Base-by-base conservation (phyloP, 2,113 vertebrate genomes). In the Beaufortia kweichowensis region DNA sequence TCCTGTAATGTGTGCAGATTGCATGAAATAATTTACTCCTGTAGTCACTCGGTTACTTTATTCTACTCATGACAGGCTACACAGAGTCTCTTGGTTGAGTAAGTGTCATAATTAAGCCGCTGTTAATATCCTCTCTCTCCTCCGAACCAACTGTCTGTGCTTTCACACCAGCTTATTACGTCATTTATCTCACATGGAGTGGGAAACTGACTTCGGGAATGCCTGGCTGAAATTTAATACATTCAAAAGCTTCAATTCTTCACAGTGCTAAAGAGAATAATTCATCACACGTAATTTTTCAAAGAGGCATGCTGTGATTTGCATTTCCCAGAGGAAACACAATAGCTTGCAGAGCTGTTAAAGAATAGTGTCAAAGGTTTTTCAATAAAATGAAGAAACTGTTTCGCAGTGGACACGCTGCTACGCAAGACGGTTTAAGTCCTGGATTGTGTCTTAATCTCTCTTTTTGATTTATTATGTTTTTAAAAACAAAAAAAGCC, bases 171-270 rank as follows among this genome's bases (percentile, higher is more conserved):
- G 29, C 43, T 69, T 48, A 63, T 70, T 71, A 50, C 76, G 35
- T 78, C 76, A 78, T 70, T 63, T 59, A 71, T 61, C 76, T 74
- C 76, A 46, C 71, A 29, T 61, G 56, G 26, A 61, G 57, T 21
- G 57, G 57, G 56, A 61, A 74, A 57, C 56, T 60, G 17, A 74
- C 29, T 46, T 23, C 26, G 41, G 71, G 57, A 74, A 61, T 61
- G 56, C 55, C 71, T 29, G 46, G 12, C 56, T 61, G 71, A 61
- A 57, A 62, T 61, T 74, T n/a, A n/a, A 60, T 61, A 9, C n/a
- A 62, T 39, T 71, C 69, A 17, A 60, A 10, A 14, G 24, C 46
- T 74, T 61, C 71, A 62, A 74, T 43, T 56, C 23, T 41, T 46
- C 69, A 57, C 33, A 24, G 35, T 21, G 24, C 39, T 43, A 48